These are phyloP conservation scores for Parnassius orleans DNA, from an alignment of 2,888 invertebrate genomes.

Conservation along the genomic window DNA sequence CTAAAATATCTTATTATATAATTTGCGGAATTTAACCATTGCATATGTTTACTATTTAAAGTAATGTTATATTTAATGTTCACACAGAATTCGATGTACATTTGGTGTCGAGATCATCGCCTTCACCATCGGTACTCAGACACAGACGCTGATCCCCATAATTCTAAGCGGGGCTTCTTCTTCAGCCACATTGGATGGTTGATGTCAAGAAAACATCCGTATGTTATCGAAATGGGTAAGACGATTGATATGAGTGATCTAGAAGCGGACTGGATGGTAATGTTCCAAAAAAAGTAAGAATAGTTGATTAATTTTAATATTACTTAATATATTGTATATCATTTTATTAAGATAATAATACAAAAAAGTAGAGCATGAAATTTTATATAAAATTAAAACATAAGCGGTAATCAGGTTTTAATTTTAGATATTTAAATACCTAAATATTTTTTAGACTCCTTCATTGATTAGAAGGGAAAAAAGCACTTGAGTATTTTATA, in stretches of 20 bases:
- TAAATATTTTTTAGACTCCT: no score
- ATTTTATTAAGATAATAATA: no score
- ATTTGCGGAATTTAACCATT: no score
- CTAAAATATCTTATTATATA: no score
- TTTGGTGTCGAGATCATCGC: constrained; percentile 91
- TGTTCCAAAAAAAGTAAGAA: constrained; percentile 87
- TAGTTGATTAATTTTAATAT: not conserved
- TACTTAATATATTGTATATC: no score
- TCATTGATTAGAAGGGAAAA: no score
- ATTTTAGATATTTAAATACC: no score
- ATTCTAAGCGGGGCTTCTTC: constrained; percentile 90
- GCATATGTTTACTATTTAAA: no score
- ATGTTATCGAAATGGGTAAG: constrained; percentile 84
- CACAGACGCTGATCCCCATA: constrained; percentile 89
- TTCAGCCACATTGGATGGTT: constrained; percentile 95
- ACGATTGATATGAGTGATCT: constrained; percentile 89
- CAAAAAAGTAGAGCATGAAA: no score
- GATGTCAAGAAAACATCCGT: constrained; percentile 88
- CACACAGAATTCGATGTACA: constrained; percentile 85
- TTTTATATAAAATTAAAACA: no score
- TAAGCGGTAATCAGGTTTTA: no score
- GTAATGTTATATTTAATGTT: not conserved
- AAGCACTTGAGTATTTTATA: not conserved
- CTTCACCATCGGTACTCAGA: constrained; percentile 88
- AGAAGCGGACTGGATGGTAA: constrained; percentile 84